Conservation (phyloP, 2,797 vertebrate genomes). For the Peromyscus aztecus region DNA sequence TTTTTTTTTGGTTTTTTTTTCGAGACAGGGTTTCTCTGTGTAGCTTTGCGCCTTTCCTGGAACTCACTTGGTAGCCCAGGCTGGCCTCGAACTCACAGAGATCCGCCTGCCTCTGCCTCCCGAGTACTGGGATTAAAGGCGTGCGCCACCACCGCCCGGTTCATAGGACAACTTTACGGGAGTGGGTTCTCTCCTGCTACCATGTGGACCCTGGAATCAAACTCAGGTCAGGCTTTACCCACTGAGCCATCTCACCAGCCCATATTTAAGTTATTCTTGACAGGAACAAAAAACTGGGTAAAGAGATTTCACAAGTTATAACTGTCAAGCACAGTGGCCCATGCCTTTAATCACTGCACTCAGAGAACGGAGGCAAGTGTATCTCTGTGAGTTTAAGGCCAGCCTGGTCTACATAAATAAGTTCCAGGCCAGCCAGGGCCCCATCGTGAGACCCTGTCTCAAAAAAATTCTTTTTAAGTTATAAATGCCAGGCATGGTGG, state of each 20-base stretch:
- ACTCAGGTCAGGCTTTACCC: not conserved
- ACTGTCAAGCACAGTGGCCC: not conserved
- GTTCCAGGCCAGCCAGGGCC: not conserved
- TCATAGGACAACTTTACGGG: not conserved
- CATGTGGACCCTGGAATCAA: not conserved
- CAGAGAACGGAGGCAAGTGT: not conserved
- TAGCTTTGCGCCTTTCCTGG: no score
- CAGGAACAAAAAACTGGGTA: not conserved
- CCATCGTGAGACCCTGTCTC: not conserved
- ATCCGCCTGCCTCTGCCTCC: no score
- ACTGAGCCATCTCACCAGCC: not conserved
- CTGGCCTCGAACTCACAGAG: no score
- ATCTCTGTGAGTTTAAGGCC: not conserved
- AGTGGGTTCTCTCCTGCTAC: not conserved
- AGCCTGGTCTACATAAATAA: not conserved
- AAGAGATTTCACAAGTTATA: not conserved
- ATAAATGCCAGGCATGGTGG: not conserved
- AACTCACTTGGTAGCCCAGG: no score
- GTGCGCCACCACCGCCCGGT: no score
- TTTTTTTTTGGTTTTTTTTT: no score
- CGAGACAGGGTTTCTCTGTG: no score
- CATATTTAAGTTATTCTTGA: not conserved
- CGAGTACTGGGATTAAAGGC: no score
- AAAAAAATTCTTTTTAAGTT: not conserved
- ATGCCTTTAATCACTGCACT: not conserved